Base-by-base conservation (phyloP, 2,113 vertebrate species). In the Oreamnos americanus region DNA sequence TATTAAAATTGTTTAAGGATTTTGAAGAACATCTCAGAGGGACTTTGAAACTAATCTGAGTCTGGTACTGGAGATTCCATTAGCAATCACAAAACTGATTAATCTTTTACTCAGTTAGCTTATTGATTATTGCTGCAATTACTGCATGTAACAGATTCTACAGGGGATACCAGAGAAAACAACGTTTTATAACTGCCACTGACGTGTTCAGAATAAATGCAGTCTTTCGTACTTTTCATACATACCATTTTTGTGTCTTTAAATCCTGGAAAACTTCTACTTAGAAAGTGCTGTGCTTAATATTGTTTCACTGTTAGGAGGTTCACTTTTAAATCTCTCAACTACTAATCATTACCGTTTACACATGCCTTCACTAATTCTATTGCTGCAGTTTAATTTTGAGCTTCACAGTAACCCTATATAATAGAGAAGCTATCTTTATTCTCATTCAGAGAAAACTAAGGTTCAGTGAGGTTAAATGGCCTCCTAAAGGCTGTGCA, bases 41-140 rank as follows among this genome's bases (percentile, higher is more conserved):
- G 83, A 86, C 87, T 81, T 87, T 89, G 87, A 97, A 97, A 97
- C 91, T 90, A 96, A 96, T 98, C 92, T 60, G 47, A 93, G 74
- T 81, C 93, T 94, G 87, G 92, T 90, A 49, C 93, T 96, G 67
- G 89, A 97, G 96, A 93, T 94, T 97, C 93, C 84, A 96, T 98
- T 98, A 97, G 96, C 98, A 90, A 62, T 96, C 21, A 71, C 96
- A 97, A 97, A 98, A 90, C 95, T 97, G 98, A 98, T 97, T 96
- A 97, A 98, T 98, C 96, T 97, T 95, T 97, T 97, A 97, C 95
- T 78, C 74, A n/a, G 90, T 94, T 97, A 97, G 81, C 84, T 95
- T 97, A 98, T 98, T 97, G 98, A 98, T 98, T 96, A 98, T 97
- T 92, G 93, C 93, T 96, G 83, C 97, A 97, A 76, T 97, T 97